Percentiles rank a stretch among this genome's conserved stretches.
phyloP scores from a whole-genome alignment of 1,140 invertebrate species.

The Caligus rogercresseyi region DNA sequence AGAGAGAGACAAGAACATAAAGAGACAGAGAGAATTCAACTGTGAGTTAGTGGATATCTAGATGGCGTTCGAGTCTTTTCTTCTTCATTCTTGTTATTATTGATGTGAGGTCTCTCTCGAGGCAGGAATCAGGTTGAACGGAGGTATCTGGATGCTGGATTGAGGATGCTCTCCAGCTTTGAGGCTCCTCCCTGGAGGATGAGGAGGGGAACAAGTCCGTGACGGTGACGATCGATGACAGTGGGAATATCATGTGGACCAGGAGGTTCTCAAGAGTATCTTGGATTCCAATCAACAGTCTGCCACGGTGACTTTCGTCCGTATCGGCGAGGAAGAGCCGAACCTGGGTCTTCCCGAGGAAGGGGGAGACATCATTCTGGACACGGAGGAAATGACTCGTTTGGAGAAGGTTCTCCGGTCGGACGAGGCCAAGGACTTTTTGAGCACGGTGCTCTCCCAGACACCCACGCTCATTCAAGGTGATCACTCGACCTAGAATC shows the following conservation, averaged over 20 bases:
- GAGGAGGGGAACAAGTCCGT: conserved; percentile 11
- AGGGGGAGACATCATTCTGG: conserved; percentile 2
- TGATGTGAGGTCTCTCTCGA: no score
- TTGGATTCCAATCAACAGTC: conserved; percentile 11
- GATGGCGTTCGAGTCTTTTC: no score
- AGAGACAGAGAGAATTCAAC: no score
- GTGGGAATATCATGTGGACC: conserved; percentile 1
- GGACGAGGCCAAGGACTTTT: conserved; percentile 17
- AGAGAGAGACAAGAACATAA: no score
- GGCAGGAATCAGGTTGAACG: no score
- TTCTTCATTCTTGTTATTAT: no score
- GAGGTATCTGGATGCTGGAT: no score
- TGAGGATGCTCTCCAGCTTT: neutral
- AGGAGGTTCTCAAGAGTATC: conserved; percentile 6
- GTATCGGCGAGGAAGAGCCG: conserved; percentile 1
- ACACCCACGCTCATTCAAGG: neutral
- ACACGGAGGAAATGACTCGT: conserved; percentile 14
- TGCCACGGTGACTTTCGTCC: conserved; percentile 13
- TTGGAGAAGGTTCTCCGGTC: conserved; percentile 17
- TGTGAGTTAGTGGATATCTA: no score
- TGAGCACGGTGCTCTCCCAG: conserved; percentile 2
- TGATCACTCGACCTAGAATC: neutral
- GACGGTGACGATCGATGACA: conserved; percentile 11
- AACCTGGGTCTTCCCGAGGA: neutral
- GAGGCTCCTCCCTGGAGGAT: no score